phyloP scores from a whole-genome alignment of 2,797 vertebrate species.

The Myotis myotis region DNA sequence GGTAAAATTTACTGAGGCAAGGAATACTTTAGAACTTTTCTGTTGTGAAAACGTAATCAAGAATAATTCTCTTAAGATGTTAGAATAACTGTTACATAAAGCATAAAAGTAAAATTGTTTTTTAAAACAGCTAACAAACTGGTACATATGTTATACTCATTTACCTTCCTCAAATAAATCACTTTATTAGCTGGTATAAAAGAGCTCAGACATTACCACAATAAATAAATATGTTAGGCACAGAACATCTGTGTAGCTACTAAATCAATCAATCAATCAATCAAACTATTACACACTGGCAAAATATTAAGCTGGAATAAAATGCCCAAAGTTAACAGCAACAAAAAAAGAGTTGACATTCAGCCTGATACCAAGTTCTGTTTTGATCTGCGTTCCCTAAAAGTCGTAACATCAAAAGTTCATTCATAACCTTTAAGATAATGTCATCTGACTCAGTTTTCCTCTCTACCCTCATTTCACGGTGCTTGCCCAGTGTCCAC shows the following conservation, averaged over 20 bases:
- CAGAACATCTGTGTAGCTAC: slow-evolving; percentile 74
- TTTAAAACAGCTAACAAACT: slow-evolving; percentile 79
- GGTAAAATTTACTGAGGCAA: slow-evolving; percentile 42
- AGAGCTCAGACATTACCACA: slow-evolving; percentile 82
- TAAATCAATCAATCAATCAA: slow-evolving; percentile 78
- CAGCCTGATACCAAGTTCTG: slow-evolving; percentile 2
- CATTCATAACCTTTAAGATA: background rate
- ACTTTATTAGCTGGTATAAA: slow-evolving; percentile 83
- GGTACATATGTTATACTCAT: slow-evolving; percentile 83
- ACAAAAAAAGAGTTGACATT: slow-evolving; percentile 11
- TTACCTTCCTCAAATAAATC: slow-evolving; percentile 83
- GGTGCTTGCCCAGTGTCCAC: no score
- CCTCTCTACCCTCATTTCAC: background rate
- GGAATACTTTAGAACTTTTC: slow-evolving; percentile 33
- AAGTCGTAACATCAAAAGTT: background rate
- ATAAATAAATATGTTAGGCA: slow-evolving; percentile 85
- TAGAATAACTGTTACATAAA: slow-evolving; percentile 78
- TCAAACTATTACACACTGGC: slow-evolving; percentile 62
- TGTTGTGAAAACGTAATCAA: slow-evolving; percentile 63
- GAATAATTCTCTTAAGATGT: slow-evolving; percentile 72
- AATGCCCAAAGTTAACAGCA: slow-evolving; percentile 39
- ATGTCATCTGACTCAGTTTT: background rate
- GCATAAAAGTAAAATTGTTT: slow-evolving; percentile 69
- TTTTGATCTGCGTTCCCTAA: slow-evolving; percentile 18
- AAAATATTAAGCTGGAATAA: slow-evolving; percentile 65